A percentile compares a stretch with the other conserved stretches of the same genome.
Evolutionary conservation across 2,113 vertebrate genomes (phyloP).

Genomic region (Panurus biarmicus): DNA sequence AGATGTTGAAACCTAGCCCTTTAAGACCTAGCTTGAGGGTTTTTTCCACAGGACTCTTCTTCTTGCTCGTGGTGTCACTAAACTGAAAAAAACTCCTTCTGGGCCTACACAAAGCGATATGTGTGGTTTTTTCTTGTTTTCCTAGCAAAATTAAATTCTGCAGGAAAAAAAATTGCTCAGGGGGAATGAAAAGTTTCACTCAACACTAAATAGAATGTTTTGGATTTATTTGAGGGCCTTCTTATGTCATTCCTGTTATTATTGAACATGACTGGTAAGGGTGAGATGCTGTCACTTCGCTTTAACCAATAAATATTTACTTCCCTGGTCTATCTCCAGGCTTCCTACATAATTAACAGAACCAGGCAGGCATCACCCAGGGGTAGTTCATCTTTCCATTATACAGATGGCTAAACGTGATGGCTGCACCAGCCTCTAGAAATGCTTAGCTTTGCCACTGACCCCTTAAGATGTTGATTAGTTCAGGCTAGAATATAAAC

Average conservation of each 20-base stretch:
- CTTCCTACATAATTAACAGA: background rate
- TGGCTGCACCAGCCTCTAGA: background rate
- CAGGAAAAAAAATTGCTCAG: background rate
- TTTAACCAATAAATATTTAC: background rate
- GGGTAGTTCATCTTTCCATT: background rate
- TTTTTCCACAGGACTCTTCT: background rate
- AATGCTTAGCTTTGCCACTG: background rate
- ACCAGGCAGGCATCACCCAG: background rate
- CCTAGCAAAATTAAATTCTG: background rate
- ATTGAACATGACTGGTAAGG: background rate
- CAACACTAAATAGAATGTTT: background rate
- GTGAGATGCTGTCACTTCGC: background rate
- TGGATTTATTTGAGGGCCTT: background rate
- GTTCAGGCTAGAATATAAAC: background rate
- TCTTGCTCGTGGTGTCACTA: background rate
- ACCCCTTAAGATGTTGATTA: background rate
- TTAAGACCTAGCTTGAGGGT: background rate
- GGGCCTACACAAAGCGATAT: background rate
- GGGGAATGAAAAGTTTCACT: background rate
- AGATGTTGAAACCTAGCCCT: background rate
- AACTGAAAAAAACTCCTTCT: background rate
- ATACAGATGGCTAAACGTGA: background rate
- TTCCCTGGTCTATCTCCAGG: background rate
- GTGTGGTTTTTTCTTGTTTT: background rate
- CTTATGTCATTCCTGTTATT: background rate